Percentiles rank a stretch among this genome's conserved stretches.
phyloP scores from a whole-genome alignment of 2,113 vertebrate species.

The Microcebus griseorufus region DNA sequence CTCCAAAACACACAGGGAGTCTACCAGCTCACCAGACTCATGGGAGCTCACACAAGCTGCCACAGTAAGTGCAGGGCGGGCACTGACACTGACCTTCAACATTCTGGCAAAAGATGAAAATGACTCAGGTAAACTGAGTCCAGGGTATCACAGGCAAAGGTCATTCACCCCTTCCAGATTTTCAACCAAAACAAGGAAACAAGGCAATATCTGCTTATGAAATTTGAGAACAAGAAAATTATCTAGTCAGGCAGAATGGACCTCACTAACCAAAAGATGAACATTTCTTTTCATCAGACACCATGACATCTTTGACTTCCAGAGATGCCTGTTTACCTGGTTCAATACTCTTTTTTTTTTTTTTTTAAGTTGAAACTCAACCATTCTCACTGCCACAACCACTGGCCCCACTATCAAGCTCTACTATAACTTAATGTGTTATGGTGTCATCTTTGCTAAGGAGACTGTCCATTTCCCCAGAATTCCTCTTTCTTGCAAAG shows the following conservation, averaged over 20 bases:
- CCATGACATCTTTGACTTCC: background rate
- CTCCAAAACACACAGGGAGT: background rate
- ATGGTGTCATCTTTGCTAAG: constrained; percentile 6
- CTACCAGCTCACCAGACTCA: background rate
- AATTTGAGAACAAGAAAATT: constrained; percentile 38
- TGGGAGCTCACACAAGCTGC: background rate
- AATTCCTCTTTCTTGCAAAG: constrained; percentile 24
- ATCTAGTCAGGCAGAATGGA: background rate
- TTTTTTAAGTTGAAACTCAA: background rate
- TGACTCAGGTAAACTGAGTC: background rate
- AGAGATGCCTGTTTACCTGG: background rate
- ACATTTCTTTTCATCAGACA: background rate
- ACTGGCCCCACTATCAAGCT: background rate
- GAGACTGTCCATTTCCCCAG: background rate
- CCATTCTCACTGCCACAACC: background rate
- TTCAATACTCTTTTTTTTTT: background rate
- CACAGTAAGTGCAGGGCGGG: background rate
- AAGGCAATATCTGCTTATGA: background rate
- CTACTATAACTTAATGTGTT: background rate
- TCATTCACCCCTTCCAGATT: background rate
- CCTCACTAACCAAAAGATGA: background rate
- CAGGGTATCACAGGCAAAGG: background rate
- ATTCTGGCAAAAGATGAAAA: background rate
- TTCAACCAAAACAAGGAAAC: constrained; percentile 10
- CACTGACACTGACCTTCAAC: background rate